Evolutionary conservation across 1,140 invertebrate genomes (phyloP).

Genomic region (Lepidurus packardi): DNA sequence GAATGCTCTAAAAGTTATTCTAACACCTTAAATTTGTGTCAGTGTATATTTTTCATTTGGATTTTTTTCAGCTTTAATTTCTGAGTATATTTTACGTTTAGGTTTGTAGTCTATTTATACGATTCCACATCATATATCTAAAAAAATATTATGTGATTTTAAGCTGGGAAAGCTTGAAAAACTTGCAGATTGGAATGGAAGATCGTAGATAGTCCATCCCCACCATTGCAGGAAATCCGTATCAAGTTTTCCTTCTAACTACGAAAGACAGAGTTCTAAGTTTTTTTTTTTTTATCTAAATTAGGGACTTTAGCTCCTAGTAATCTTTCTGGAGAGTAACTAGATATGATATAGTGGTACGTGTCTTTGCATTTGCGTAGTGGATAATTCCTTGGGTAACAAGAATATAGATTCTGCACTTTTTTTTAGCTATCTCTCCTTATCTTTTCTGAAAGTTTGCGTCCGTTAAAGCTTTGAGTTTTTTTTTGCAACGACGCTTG

Average conservation of each 20-base stretch:
- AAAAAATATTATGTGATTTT: too few relatives aligned
- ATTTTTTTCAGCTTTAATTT: too few relatives aligned
- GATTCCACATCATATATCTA: too few relatives aligned
- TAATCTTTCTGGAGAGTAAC: background rate
- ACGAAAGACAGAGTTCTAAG: background rate
- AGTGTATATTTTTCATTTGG: too few relatives aligned
- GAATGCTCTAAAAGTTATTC: too few relatives aligned
- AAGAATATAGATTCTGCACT: background rate
- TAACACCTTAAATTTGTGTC: too few relatives aligned
- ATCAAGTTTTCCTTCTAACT: background rate
- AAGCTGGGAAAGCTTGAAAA: too few relatives aligned
- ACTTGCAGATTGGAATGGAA: background rate
- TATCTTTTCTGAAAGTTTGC: conserved; percentile 18
- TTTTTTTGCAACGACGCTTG: background rate
- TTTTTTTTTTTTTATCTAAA: background rate
- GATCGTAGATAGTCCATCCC: background rate
- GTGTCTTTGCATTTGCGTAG: background rate
- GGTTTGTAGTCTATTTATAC: too few relatives aligned
- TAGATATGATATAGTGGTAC: background rate
- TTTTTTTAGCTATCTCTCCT: background rate
- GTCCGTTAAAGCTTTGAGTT: conserved; percentile 28
- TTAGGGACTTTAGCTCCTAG: background rate
- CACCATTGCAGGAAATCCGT: background rate
- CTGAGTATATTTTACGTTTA: too few relatives aligned
- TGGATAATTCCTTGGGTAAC: too few relatives aligned